Base-by-base conservation (phyloP, 1,140 invertebrate genomes). In the Drosophila dunni region DNA sequence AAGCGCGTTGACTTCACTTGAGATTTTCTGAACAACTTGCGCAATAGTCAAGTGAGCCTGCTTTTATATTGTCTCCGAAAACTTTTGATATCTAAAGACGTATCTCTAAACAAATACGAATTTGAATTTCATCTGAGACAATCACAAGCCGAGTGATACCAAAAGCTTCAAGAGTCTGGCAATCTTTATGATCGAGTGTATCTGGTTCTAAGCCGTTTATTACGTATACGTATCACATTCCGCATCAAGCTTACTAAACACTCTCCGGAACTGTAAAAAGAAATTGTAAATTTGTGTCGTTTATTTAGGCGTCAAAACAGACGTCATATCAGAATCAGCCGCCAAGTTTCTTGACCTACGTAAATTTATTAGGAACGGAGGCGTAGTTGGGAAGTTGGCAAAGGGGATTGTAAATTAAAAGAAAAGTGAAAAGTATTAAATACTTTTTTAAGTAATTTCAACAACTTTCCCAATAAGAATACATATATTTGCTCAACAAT, bases 41-140 rank as follows among this genome's bases (percentile, higher is more conserved):
- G 74, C 81, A 79, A 82, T 11, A 46, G n/a, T 13, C 5, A 36
- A 9, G 20, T 8, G 1, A 44, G 13, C 53, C 36, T 24, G 34
- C 33, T 61, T 82, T 79, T 88, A 88, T 88, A 82, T 44, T 8
- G 3, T 17, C 24, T 10, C 7, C 20, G 38, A n/a, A 38, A 33
- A 38, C 8, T 33, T 7, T 7, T 11, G 9, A 54, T 77, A 86
- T 88, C 82, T 88, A 79, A 88, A 24, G 24, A 24, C 24, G 24
- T 24, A 74, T 86, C 82, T 71, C 6, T 62, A 46, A 24, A 42
- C 51, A 81, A 77, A 88, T 29, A 70, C 45, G 15, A 68, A 61
- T 68, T 79, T 40, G 17, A 62, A 67, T 76, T 61, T 75, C 66
- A 75, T 61, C 57, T 77, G 50, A 69, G 73, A 50, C 34, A 38